phyloP scores from a whole-genome alignment of 2,797 vertebrate genomes.

The Catamblyrhynchus diadema region DNA sequence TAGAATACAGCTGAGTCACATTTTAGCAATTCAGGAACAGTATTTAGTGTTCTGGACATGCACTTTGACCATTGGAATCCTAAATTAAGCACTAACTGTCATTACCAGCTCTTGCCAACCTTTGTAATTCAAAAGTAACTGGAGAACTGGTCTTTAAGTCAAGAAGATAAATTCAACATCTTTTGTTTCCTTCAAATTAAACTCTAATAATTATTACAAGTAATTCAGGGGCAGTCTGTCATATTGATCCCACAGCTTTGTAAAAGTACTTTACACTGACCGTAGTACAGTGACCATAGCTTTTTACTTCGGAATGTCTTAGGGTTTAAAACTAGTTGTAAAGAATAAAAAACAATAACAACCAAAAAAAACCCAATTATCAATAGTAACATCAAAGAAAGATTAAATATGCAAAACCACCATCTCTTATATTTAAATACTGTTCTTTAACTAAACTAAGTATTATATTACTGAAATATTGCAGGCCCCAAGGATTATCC shows the following conservation, averaged over 20 bases:
- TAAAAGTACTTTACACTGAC: not conserved
- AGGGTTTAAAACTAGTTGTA: not conserved
- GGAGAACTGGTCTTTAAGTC: not conserved
- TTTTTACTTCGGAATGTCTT: not conserved
- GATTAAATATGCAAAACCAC: not conserved
- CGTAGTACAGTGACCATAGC: accelerated
- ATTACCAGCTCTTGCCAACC: not conserved
- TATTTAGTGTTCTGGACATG: not conserved
- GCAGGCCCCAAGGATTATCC: not conserved
- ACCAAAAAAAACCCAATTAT: not conserved
- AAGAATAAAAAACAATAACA: not conserved
- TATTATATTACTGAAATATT: not conserved
- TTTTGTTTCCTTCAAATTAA: constrained; percentile 29
- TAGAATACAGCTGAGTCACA: not conserved
- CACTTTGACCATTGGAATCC: not conserved
- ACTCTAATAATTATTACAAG: not conserved
- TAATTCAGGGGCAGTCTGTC: not conserved
- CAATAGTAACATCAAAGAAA: not conserved
- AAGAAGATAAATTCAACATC: not conserved
- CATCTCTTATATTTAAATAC: not conserved
- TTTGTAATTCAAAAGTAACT: constrained; percentile 7
- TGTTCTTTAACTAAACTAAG: not conserved
- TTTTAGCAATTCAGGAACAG: not conserved
- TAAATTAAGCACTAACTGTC: not conserved
- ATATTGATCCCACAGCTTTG: not conserved